phyloP scores from a whole-genome alignment of 2,888 invertebrate species.

The Gibbula magus region DNA sequence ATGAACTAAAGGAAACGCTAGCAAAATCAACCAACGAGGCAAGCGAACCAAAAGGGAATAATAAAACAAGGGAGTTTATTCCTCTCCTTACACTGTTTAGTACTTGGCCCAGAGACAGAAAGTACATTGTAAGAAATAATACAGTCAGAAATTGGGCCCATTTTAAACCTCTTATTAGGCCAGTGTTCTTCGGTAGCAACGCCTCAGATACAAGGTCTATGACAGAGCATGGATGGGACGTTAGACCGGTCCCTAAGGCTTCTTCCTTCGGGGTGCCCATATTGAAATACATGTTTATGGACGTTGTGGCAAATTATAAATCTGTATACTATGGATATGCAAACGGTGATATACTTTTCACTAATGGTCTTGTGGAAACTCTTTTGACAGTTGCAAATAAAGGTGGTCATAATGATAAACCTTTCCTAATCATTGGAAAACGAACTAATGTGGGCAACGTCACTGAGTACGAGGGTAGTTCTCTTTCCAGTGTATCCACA shows the following conservation, averaged over 20 bases:
- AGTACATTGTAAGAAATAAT: background rate
- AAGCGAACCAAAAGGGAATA: background rate
- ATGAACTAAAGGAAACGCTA: too few relatives aligned
- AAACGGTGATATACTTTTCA: constrained; percentile 66
- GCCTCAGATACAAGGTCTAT: background rate
- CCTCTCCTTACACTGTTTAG: background rate
- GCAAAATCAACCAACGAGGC: too few relatives aligned
- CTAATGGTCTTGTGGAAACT: constrained; percentile 48
- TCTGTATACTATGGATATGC: constrained; percentile 61
- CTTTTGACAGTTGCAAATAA: constrained; percentile 36
- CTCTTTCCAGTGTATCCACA: constrained; percentile 40
- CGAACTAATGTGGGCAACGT: constrained; percentile 54
- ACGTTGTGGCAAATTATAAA: constrained; percentile 35
- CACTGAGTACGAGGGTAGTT: constrained; percentile 44
- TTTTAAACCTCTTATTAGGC: background rate
- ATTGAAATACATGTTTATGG: background rate
- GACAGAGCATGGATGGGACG: background rate
- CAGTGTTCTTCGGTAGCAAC: background rate
- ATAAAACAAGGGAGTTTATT: background rate
- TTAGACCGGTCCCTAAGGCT: background rate
- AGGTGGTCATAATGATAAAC: constrained; percentile 28
- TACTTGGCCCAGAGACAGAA: background rate
- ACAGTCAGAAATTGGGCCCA: background rate
- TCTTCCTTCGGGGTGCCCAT: background rate
- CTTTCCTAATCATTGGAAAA: constrained; percentile 42